Conservation (phyloP, 1,140 invertebrate genomes). For the Leguminivora glycinivorella region DNA sequence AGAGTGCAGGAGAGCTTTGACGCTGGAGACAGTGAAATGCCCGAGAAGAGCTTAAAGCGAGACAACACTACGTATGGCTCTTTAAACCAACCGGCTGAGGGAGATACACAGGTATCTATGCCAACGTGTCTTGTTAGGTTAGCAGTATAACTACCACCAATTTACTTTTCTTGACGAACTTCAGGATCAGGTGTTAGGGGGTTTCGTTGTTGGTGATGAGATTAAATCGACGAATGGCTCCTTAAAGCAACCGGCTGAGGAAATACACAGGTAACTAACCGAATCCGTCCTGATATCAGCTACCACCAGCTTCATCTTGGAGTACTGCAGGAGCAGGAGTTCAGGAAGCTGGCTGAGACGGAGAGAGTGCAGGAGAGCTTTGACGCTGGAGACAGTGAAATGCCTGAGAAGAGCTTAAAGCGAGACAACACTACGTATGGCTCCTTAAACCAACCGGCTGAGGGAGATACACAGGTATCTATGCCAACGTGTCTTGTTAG, state of each 20-base stretch:
- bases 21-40: slow-evolving; percentile 46
- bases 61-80: slow-evolving; percentile 61
- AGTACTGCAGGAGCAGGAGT: slow-evolving; percentile 64
- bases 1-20: slow-evolving; percentile 54
- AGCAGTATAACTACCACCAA: too few species aligned
- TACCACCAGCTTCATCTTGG: slow-evolving; percentile 90
- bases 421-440: slow-evolving; percentile 61
- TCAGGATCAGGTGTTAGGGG: too few species aligned
- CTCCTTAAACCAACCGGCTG: slow-evolving; percentile 52
- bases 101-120: background rate
- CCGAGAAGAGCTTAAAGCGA: slow-evolving; percentile 55
- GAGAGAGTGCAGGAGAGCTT: slow-evolving; percentile 53
- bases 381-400: slow-evolving; percentile 51
- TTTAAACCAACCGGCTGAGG: slow-evolving; percentile 48
- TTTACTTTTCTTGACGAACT: too few species aligned
- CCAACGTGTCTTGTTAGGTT: too few species aligned
- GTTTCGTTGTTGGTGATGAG: too few species aligned
- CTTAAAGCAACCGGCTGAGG: too few species aligned
- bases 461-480: background rate
- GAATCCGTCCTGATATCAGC: too few species aligned
- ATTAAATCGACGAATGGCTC: too few species aligned
- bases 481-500: too few species aligned
- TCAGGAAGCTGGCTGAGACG: slow-evolving; percentile 51
- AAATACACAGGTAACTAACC: too few species aligned
- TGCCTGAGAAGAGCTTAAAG: slow-evolving; percentile 53